These are phyloP conservation scores for Ischnus inquisitorius DNA, from an alignment of 2,888 invertebrate genomes.

Conservation along the genomic window DNA sequence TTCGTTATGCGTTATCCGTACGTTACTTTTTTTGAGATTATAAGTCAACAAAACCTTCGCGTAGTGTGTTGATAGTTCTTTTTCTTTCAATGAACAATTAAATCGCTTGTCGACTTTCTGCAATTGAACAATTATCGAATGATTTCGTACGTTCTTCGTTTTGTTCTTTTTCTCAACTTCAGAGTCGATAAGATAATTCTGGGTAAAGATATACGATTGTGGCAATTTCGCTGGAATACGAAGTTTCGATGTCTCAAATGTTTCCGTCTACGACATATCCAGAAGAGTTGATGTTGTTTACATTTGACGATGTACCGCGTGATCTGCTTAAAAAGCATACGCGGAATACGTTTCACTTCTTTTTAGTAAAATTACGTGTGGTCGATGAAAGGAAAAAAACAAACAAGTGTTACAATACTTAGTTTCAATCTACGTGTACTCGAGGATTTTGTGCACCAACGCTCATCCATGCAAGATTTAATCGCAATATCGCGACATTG, in stretches of 20 bases:
- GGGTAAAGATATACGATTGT: conserved; percentile 28
- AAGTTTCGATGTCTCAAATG: conserved; percentile 51
- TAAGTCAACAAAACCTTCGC: not conserved
- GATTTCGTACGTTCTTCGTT: conserved; percentile 2
- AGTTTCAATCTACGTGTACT: conserved; percentile 18
- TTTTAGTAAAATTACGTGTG: conserved; percentile 37
- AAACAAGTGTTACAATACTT: conserved; percentile 11
- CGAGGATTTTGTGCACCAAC: conserved; percentile 40
- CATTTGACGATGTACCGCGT: conserved; percentile 17
- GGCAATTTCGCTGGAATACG: conserved; percentile 50
- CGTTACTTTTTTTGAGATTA: not conserved
- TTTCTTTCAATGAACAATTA: not conserved
- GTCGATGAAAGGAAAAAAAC: conserved; percentile 13
- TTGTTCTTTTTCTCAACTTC: not conserved
- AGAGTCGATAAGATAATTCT: conserved; percentile 15
- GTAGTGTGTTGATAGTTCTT: conserved; percentile 29
- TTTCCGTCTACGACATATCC: conserved; percentile 76
- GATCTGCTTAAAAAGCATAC: conserved; percentile 23
- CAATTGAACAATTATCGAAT: not conserved
- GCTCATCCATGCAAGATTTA: conserved; percentile 11
- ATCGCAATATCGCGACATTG: not conserved
- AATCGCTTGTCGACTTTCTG: not conserved
- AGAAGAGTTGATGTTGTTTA: conserved; percentile 58
- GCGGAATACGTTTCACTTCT: not conserved
- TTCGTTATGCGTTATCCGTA: conserved; percentile 26